Evolutionary conservation across 1,140 invertebrate genomes (phyloP).

Genomic region (Trichogramma pretiosum): DNA sequence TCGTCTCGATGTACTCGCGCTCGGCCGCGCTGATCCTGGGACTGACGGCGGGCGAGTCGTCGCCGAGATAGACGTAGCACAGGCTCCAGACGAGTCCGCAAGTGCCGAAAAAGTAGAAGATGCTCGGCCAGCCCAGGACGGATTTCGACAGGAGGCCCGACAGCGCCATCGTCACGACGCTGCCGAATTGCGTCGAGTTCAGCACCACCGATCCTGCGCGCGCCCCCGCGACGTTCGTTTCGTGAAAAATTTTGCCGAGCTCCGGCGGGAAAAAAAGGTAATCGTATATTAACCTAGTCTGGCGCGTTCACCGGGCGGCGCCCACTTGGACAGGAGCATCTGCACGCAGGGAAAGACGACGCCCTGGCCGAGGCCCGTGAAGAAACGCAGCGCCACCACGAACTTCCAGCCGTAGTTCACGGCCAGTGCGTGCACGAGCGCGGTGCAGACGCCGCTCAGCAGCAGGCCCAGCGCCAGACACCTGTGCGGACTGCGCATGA

Average conservation of each 20-base stretch:
- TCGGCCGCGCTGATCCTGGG: constrained; percentile 54
- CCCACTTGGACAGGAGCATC: constrained; percentile 2
- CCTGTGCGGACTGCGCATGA: constrained; percentile 35
- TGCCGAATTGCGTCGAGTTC: constrained; percentile 57
- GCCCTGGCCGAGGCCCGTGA: not conserved
- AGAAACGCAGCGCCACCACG: constrained; percentile 3
- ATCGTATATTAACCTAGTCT: constrained; percentile 4
- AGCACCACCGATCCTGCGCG: constrained; percentile 38
- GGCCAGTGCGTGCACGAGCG: no score
- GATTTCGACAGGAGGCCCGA: constrained; percentile 58
- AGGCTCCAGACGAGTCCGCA: constrained; percentile 52
- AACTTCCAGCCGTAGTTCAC: constrained; percentile 1
- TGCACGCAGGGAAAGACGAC: constrained; percentile 4
- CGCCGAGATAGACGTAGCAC: constrained; percentile 55
- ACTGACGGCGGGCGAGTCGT: constrained; percentile 56
- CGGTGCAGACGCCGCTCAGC: no score
- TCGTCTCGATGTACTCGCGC: constrained; percentile 49
- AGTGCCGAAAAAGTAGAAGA: constrained; percentile 68
- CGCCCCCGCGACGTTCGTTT: no score
- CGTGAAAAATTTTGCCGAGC: no score
- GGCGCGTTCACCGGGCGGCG: constrained; percentile 4
- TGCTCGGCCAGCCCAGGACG: constrained; percentile 63
- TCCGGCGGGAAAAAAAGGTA: no score
- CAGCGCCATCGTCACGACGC: constrained; percentile 61
- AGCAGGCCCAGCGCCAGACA: constrained; percentile 54